Conservation (phyloP, 2,113 vertebrate genomes). For the Podocnemis expansa region DNA sequence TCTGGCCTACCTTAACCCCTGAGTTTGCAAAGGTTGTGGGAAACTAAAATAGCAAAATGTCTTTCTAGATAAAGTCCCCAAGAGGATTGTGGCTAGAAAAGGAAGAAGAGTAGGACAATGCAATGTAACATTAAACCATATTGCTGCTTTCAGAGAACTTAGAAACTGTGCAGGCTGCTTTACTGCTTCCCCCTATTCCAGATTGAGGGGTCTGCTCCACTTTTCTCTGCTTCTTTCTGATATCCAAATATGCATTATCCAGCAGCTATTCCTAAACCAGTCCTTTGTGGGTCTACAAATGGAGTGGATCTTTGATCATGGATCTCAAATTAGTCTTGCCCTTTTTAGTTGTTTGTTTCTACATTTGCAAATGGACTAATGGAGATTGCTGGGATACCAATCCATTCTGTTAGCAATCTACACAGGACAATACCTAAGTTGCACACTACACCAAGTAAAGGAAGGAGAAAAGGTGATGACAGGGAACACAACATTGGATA, state of each 20-base stretch:
- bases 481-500: too few relatives aligned
- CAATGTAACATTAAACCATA: background rate
- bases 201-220: fast-evolving
- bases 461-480: background rate
- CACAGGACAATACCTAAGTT: background rate
- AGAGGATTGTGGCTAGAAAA: too few relatives aligned
- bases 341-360: background rate
- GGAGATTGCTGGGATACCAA: too few relatives aligned
- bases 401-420: too few relatives aligned
- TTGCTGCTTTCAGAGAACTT: background rate
- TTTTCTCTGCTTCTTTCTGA: background rate
- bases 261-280: background rate
- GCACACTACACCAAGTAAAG: background rate
- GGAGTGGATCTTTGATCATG: fast-evolving
- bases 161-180: background rate
- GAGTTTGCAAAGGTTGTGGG: background rate
- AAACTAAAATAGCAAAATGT: too few relatives aligned
- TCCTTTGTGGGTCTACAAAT: background rate
- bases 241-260: background rate
- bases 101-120: too few relatives aligned
- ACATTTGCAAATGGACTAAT: fast-evolving
- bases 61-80: too few relatives aligned
- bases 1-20: too few relatives aligned
- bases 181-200: background rate
- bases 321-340: background rate